These are phyloP conservation scores for Andrena dorsata DNA, from an alignment of 2,888 invertebrate species.

Conservation along the genomic window DNA sequence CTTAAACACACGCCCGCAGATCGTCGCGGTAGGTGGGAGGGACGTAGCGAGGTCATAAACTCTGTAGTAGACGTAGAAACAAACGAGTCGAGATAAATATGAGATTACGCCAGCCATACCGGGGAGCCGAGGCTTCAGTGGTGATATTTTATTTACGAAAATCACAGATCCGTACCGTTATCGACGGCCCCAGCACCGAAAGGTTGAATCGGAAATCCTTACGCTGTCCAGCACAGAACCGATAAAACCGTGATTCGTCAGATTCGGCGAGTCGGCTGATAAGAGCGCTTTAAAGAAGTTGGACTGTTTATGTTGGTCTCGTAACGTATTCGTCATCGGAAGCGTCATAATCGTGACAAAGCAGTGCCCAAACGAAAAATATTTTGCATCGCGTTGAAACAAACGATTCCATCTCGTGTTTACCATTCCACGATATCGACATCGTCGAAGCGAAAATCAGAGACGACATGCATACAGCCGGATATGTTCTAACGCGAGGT, in stretches of 20 bases:
- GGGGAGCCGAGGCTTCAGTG: not conserved
- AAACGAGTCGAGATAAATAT: no score
- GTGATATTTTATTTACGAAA: not conserved
- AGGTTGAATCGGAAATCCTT: not conserved
- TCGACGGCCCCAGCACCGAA: not conserved
- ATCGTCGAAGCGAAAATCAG: not conserved
- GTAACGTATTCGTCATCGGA: not conserved
- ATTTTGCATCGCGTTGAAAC: not conserved
- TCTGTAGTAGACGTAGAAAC: no score
- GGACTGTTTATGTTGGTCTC: not conserved
- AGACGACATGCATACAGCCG: not conserved
- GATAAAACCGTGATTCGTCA: not conserved
- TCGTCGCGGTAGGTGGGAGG: no score
- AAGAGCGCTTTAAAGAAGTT: not conserved
- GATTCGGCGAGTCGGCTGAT: not conserved
- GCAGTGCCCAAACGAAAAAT: not conserved
- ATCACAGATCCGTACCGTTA: no score
- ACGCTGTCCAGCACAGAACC: not conserved
- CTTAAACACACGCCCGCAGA: not conserved
- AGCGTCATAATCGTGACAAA: not conserved
- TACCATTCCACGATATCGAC: not conserved
- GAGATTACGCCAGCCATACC: not conserved
- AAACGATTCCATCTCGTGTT: not conserved
- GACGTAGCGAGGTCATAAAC: no score
- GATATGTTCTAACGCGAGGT: not conserved